These are phyloP conservation scores for Chiloscyllium punctatum DNA, from an alignment of 2,797 vertebrate genomes.

Conservation along the genomic window DNA sequence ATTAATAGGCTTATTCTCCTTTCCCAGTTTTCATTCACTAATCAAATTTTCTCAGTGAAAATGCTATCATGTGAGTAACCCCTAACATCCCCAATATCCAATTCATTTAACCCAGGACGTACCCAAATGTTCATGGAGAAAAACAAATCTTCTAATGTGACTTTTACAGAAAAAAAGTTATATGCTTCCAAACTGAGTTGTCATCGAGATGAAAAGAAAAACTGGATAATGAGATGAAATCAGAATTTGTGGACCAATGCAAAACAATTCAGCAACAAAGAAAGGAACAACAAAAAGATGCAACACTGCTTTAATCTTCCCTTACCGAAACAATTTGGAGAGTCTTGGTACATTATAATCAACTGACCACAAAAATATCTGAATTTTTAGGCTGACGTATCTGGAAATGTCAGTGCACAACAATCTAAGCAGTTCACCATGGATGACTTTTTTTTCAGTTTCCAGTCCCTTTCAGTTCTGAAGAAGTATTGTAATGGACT, in stretches of 20 bases:
- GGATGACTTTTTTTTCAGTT: too few species aligned
- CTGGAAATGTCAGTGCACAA: neutral
- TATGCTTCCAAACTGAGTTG: neutral
- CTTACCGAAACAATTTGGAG: neutral
- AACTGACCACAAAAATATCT: neutral
- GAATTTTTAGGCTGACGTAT: neutral
- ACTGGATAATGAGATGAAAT: neutral
- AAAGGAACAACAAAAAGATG: neutral
- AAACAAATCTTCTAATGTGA: neutral
- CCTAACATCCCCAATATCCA: too few species aligned
- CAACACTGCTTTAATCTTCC: neutral
- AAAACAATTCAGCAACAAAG: neutral
- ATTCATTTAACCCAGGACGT: neutral
- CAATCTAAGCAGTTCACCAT: neutral
- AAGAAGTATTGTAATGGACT: too few species aligned
- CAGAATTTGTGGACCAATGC: neutral
- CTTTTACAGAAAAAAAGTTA: neutral
- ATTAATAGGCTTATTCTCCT: neutral
- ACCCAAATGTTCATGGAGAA: neutral
- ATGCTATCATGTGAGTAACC: neutral
- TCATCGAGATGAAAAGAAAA: neutral
- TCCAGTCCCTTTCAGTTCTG: too few species aligned
- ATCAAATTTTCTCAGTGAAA: neutral
- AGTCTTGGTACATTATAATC: neutral
- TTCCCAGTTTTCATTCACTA: neutral